Conservation (phyloP, 2,888 invertebrate species). For the Limnephilus auricula region DNA sequence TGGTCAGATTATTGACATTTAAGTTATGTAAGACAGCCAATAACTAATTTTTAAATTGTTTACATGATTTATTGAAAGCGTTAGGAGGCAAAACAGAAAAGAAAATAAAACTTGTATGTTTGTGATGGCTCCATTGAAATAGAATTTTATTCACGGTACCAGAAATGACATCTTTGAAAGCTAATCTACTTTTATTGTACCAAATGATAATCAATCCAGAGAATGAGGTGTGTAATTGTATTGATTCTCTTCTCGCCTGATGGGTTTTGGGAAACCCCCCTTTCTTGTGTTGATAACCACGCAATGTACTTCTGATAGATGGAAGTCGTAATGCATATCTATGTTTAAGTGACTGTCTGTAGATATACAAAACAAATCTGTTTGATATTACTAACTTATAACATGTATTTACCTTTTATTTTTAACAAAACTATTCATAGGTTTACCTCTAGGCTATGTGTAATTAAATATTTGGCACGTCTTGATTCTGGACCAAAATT, state of each 20-base stretch:
- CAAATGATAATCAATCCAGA: background rate
- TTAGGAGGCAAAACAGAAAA: background rate
- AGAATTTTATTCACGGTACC: background rate
- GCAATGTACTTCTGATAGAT: background rate
- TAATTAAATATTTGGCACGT: conserved; percentile 57
- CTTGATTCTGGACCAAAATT: conserved; percentile 66
- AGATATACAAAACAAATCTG: conserved; percentile 53
- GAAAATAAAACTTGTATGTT: background rate
- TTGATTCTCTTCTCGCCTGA: background rate
- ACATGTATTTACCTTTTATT: conserved; percentile 47
- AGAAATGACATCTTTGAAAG: background rate
- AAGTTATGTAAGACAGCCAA: background rate
- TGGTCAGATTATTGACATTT: background rate
- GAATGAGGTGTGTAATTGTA: background rate
- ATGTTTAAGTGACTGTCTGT: conserved; percentile 65
- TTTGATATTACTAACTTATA: conserved; percentile 50
- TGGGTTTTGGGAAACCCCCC: background rate
- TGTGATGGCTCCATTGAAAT: background rate
- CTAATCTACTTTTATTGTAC: too few relatives aligned
- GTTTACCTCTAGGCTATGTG: conserved; percentile 55
- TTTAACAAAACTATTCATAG: conserved; percentile 51
- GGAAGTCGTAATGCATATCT: conserved; percentile 64
- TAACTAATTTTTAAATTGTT: background rate
- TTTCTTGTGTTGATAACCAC: background rate
- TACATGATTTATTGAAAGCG: background rate